Evolutionary conservation across 1,140 invertebrate species (phyloP).

Genomic region (Dinoponera quadriceps): DNA sequence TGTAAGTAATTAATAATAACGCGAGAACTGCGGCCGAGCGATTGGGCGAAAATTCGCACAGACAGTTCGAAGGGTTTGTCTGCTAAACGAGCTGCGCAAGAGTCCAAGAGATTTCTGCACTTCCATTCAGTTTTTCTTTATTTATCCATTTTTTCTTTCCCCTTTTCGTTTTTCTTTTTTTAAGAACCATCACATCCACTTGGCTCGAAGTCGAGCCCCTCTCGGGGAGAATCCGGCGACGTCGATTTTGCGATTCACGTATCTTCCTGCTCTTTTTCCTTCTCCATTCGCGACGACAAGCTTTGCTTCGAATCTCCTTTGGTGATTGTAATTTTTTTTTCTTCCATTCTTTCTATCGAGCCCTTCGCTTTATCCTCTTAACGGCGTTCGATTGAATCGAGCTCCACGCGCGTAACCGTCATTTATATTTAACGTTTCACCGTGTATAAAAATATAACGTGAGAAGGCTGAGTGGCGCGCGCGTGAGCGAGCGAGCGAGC

Average conservation of each 20-base stretch:
- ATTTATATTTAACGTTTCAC: constrained; percentile 66
- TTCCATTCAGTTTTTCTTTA: neutral
- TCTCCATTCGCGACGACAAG: neutral
- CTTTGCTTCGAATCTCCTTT: neutral
- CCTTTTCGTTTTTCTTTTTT: no score
- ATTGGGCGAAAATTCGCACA: constrained; percentile 15
- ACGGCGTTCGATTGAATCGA: constrained; percentile 58
- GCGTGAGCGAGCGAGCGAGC: no score
- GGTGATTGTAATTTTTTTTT: neutral
- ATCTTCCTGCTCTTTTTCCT: neutral
- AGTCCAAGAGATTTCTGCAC: neutral
- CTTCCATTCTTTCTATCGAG: neutral
- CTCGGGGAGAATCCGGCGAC: neutral
- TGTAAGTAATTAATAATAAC: constrained; percentile 35
- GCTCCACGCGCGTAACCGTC: constrained; percentile 38
- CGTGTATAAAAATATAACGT: constrained; percentile 68
- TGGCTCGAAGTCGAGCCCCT: no score
- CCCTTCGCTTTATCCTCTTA: neutral
- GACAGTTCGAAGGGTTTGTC: constrained; percentile 16
- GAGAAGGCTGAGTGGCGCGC: constrained; percentile 43
- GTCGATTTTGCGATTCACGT: neutral
- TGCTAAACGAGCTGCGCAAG: neutral
- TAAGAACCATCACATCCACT: no score
- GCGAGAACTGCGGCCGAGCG: constrained; percentile 3
- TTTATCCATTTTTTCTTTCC: no score